Conservation (phyloP, 2,888 invertebrate genomes). For the Polymixis flavicincta region DNA sequence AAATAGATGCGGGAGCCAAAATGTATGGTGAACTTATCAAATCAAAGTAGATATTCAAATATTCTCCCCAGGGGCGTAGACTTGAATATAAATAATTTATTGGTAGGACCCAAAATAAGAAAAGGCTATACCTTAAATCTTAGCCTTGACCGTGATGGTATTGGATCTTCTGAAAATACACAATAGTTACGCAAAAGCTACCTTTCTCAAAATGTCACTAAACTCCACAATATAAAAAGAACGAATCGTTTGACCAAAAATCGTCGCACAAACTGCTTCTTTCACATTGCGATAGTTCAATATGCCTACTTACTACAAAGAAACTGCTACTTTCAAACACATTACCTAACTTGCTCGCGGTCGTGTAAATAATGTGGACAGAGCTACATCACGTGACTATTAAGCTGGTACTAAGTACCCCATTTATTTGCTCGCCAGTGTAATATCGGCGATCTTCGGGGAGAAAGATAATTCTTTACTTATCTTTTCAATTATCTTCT, state of each 20-base stretch:
- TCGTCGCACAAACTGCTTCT: conserved; percentile 19
- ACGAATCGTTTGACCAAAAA: conserved; percentile 26
- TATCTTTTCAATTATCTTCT: conserved; percentile 84
- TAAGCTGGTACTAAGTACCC: conserved; percentile 65
- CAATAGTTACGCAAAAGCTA: conserved; percentile 8
- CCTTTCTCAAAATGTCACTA: conserved; percentile 17
- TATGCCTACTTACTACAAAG: conserved; percentile 44
- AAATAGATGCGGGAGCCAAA: conserved; percentile 26
- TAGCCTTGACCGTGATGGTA: conserved; percentile 25
- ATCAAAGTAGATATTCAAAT: conserved; percentile 34
- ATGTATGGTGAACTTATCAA: conserved; percentile 24
- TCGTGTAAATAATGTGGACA: conserved; percentile 58
- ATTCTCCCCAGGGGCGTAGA: not conserved
- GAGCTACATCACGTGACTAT: conserved; percentile 60
- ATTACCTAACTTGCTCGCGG: conserved; percentile 54
- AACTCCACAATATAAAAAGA: conserved; percentile 15
- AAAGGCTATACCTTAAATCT: conserved; percentile 9
- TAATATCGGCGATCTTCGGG: conserved; percentile 61
- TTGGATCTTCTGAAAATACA: conserved; percentile 7
- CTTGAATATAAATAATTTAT: conserved; percentile 47
- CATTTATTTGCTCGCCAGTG: conserved; percentile 64
- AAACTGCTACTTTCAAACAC: conserved; percentile 43
- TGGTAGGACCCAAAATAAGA: conserved; percentile 40
- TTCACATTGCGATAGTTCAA: conserved; percentile 40
- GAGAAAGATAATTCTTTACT: conserved; percentile 70